These are phyloP conservation scores for Epirrita christyi DNA, from an alignment of 2,888 invertebrate genomes.

Conservation along the genomic window DNA sequence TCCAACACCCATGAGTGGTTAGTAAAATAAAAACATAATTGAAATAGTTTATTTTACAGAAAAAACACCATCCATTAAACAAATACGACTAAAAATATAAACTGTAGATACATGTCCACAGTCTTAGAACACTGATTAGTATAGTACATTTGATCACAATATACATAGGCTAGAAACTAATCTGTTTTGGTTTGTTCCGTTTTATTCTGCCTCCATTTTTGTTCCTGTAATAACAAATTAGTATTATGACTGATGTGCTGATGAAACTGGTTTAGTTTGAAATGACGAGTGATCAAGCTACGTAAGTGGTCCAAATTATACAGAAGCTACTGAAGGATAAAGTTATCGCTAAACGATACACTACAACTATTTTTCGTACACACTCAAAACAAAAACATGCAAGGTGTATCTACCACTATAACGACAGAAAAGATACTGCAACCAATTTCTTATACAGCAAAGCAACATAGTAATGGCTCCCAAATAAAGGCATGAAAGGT, in stretches of 20 bases:
- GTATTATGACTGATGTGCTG: slow-evolving; percentile 12
- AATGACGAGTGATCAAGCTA: too few species aligned
- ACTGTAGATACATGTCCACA: slow-evolving; percentile 42
- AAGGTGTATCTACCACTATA: too few species aligned
- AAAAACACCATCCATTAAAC: slow-evolving; percentile 60
- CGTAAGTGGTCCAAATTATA: too few species aligned
- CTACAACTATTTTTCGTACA: too few species aligned
- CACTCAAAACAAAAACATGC: too few species aligned
- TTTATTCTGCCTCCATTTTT: slow-evolving; percentile 81
- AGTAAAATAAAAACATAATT: slow-evolving; percentile 42
- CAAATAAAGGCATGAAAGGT: too few species aligned
- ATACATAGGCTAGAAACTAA: slow-evolving; percentile 47
- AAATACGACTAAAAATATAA: slow-evolving; percentile 57
- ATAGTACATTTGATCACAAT: slow-evolving; percentile 29
- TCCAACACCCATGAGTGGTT: slow-evolving; percentile 19
- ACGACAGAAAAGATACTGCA: too few species aligned
- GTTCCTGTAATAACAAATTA: slow-evolving; percentile 71
- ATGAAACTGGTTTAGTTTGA: too few species aligned
- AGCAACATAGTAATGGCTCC: too few species aligned
- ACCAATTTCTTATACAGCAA: too few species aligned
- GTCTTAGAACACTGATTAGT: slow-evolving; percentile 32
- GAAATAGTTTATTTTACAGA: slow-evolving; percentile 68
- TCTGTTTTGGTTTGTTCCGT: slow-evolving; percentile 71
- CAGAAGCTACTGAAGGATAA: too few species aligned
- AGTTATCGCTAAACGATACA: too few species aligned